Evolutionary conservation across 2,888 invertebrate species (phyloP), one percentile per base, ranked within the genome.

Genomic region (Apamea anceps): DNA sequence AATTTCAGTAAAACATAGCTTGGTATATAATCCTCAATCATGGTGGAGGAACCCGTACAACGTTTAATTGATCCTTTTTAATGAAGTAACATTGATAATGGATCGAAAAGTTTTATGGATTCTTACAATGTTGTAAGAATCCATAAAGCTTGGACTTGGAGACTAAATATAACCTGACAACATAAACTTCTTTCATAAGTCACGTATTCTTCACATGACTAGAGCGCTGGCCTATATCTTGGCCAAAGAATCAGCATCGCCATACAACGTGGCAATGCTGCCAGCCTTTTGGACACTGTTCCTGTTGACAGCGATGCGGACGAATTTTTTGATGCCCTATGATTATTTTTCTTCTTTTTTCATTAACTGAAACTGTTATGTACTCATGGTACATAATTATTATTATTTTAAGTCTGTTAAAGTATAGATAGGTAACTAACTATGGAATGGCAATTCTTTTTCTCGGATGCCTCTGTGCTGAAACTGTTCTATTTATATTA

Each of bases 51-150:
- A 80, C 37, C 68, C 76, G 21, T 80, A 68, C 1, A 45, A 37
- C 13, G 15, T 32, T 62, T 10, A 51, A 60, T 66, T 15, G 12
- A 67, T 66, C 28, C 42, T 51, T 42, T 80, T 82, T 62, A 62
- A 75, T 57, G 7, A 82, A 74, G 10, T 74, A 51, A 18, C 42
- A 67, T 75, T 80, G 57, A 51, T 74, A 60, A 81, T 32, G 12
- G n/a, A 74, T 32, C n/a, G 37, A 54, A 25, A 48, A 25, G 37
- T 75, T 67, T 1, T 80, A 82, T n/a, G 75, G 75, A n/a, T 51
- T 66, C 82, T 13, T 15, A 5, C 42, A 42, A 65, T n/a, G n/a
- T n/a, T n/a, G n/a, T n/a, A n/a, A n/a, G n/a, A n/a, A n/a, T n/a
- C n/a, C 73, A 37, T 65, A n/a, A n/a, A n/a, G 37, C 48, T 25